These are phyloP conservation scores for Hephaestus fuliginosus DNA, from an alignment of 2,797 vertebrate genomes.

Conservation along the genomic window DNA sequence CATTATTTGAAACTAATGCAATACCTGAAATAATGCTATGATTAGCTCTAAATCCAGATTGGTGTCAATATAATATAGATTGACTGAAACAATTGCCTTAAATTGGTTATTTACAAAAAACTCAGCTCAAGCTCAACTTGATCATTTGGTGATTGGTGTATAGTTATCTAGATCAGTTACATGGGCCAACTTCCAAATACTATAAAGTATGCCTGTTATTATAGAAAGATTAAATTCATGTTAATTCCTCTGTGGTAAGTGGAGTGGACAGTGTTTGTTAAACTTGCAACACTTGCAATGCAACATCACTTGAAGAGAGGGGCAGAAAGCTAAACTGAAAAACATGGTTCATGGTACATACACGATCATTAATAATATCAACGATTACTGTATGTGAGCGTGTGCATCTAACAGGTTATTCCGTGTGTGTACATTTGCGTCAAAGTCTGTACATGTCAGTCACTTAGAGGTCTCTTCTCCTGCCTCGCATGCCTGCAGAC, in stretches of 20 bases:
- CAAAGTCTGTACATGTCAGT: constrained; percentile 25
- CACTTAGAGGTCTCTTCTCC: constrained; percentile 21
- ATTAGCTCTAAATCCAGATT: background rate
- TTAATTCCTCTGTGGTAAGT: too few relatives aligned
- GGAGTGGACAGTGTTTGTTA: too few relatives aligned
- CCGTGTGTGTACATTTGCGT: constrained; percentile 18
- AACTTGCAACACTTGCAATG: background rate
- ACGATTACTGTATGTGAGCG: background rate
- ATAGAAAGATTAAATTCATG: too few relatives aligned
- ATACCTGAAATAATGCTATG: background rate
- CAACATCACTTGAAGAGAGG: too few relatives aligned
- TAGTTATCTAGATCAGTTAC: too few relatives aligned
- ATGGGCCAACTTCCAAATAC: too few relatives aligned
- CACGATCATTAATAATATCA: too few relatives aligned
- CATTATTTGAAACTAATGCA: background rate
- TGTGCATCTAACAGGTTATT: constrained; percentile 1
- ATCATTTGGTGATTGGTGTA: too few relatives aligned
- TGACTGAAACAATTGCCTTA: background rate
- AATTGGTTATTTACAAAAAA: background rate
- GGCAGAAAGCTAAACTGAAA: too few relatives aligned
- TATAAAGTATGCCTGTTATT: too few relatives aligned
- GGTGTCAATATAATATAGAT: background rate
- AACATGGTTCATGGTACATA: too few relatives aligned
- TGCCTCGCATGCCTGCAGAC: constrained; percentile 45
- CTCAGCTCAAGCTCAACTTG: background rate